Evolutionary conservation across 2,888 invertebrate species (phyloP), one percentile per base, ranked within the genome.

Genomic region (Dryobotodes eremita): DNA sequence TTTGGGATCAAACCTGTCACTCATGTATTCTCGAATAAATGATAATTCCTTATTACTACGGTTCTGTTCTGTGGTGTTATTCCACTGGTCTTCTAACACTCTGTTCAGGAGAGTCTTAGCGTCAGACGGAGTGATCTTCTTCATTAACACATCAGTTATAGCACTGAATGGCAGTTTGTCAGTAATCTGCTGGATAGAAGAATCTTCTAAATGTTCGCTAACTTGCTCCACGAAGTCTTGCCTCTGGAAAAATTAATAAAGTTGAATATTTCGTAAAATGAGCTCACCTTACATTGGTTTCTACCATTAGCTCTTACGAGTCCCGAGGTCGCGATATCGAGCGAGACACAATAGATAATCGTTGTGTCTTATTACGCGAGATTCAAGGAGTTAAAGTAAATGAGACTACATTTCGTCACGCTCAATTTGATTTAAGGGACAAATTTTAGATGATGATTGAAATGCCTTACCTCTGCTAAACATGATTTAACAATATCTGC

Each of bases 401-500:
- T 72, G 42, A 46, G 55, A 31, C 46, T 31, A 46, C 17, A 26
- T 53, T n/a, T 23, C 23, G 2, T 26, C 8, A 17, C 26, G 7
- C 23, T 55, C 10, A 17, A 31, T 62, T 57, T 48, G 4, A 59
- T 59, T 59, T 26, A 31, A 46, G 8, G 15, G 2, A 23, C 11
- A 20, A 50, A 59, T 42, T 81, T 68, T 31, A n/a, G 8, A 50
- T 53, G 4, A 6, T 50, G 11, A 15, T 81, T 1, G 8, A 71
- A 83, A 88, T 42, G 62, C 93, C 93, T 92, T 90, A 96, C 96
- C 88, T 95, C 93, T 75, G 86, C 79, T 75, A 96, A 88, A 88
- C 93, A 94, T 48, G 89, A 89, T 77, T 89, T 88, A 77, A 96
- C 91, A 50, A 95, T 85, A 75, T 94, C 93, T 23, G 88, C 86